These are phyloP conservation scores for Gymnopithys bicolor DNA, from an alignment of 2,797 vertebrate species.

Conservation along the genomic window DNA sequence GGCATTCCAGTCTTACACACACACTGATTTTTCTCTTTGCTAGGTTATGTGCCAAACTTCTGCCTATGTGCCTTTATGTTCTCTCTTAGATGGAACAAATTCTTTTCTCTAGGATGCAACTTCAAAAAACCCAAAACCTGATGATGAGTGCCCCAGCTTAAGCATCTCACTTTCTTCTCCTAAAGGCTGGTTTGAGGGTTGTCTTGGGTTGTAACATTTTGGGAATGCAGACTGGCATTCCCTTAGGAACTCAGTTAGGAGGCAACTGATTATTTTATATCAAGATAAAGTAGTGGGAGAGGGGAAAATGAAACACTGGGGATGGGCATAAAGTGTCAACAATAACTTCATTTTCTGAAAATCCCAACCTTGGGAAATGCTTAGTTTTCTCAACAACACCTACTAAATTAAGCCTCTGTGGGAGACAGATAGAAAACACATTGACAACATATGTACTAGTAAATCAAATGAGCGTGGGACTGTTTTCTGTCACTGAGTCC, in stretches of 20 bases:
- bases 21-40: neutral
- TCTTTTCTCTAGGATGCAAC: accelerated
- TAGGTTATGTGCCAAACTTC: neutral
- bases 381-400: conserved; percentile 23
- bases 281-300: neutral
- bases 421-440: neutral
- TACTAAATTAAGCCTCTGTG: conserved; percentile 1
- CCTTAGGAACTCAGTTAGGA: neutral
- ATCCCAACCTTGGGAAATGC: neutral
- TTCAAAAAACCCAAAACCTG: neutral
- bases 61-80: neutral
- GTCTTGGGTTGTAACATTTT: neutral
- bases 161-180: neutral
- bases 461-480: conserved; percentile 38
- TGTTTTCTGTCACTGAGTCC: conserved; percentile 56
- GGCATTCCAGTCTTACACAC: neutral
- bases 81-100: neutral
- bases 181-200: neutral
- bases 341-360: neutral
- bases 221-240: neutral
- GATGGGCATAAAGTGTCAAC: neutral
- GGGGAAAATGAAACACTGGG: neutral
- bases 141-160: neutral
- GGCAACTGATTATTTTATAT: neutral
- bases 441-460: conserved; percentile 7